A percentile compares a stretch with the other conserved stretches of the same genome.
Evolutionary conservation across 2,888 invertebrate species (phyloP).

Genomic region (Marronus borbonicus): DNA sequence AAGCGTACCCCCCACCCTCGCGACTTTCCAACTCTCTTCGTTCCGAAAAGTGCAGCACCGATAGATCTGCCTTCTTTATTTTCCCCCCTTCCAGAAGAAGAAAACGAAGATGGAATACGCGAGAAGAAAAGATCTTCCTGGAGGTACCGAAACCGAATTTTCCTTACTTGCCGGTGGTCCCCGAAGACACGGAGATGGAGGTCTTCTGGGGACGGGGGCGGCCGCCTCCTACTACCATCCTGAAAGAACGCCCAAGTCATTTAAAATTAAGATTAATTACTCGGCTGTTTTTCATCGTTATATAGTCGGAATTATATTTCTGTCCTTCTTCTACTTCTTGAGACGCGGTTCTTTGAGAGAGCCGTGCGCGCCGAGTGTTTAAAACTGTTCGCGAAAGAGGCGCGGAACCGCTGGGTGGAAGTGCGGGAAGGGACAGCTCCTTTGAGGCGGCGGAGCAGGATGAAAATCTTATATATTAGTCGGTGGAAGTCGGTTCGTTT

Average conservation of each 20-base stretch:
- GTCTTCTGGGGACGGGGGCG: not conserved
- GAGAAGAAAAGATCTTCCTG: not conserved
- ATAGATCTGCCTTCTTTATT: constrained; percentile 12
- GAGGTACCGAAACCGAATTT: not conserved
- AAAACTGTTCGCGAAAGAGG: constrained; percentile 13
- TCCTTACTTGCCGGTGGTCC: not conserved
- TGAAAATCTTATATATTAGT: not conserved
- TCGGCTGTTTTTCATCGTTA: constrained; percentile 64
- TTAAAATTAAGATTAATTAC: constrained; percentile 69
- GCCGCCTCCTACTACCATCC: constrained; percentile 11
- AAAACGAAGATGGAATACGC: not conserved
- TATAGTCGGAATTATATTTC: constrained; percentile 59
- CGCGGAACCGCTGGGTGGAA: not conserved
- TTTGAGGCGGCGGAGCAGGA: constrained; percentile 2
- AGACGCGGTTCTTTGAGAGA: constrained; percentile 4
- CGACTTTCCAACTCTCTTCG: constrained; percentile 13
- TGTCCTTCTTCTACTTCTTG: constrained; percentile 38
- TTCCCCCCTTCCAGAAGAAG: not conserved
- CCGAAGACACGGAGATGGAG: not conserved
- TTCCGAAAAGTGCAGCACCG: constrained; percentile 8
- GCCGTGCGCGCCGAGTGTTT: constrained; percentile 13
- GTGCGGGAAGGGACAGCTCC: not conserved
- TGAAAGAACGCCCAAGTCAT: constrained; percentile 58
- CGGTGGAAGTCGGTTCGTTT: not conserved
- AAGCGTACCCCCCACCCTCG: not conserved